Base-by-base conservation (phyloP, 1,140 invertebrate genomes). In the Panonychus citri region DNA sequence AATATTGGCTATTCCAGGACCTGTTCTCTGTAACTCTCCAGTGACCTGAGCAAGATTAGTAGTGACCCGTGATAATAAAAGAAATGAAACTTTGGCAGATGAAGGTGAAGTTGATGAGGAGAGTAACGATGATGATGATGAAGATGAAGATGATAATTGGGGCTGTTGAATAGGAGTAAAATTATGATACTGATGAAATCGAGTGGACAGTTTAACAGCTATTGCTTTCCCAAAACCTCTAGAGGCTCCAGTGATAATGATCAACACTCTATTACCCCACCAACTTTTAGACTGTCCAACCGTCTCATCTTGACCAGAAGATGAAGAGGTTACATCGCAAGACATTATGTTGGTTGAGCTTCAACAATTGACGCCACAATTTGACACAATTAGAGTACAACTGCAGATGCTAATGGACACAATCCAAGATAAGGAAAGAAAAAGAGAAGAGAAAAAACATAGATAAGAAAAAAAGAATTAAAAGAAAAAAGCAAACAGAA, bases 151-250 rank as follows among this genome's bases (percentile, higher is more conserved):
- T n/a, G n/a, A n/a, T n/a, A n/a, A n/a, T n/a, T n/a, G n/a, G n/a
- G n/a, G n/a, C n/a, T 21, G 21, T n/a, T 19, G 5, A 19, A n/a
- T 7, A 21, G 43, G n/a, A n/a, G n/a, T 1, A 10, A 46, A n/a
- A 21, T 46, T 19, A 19, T 7, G 49, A 51, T 17, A 25, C 19
- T 12, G 17, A 19, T 30, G 17, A 19, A 55, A 55, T 25, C 25
- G 34, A 28, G 75, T 72, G 0, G 80, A 70, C 58, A 87, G 73
- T 65, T 80, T 77, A 19, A 78, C 67, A 26, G 83, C 80, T 51
- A 91, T 76, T 60, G 78, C 74, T 59, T 75, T 74, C 13, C 89
- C 89, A 57, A 94, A 85, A 34, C 89, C 89, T 65, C 81, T 77
- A 59, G 83, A 88, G 0, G 86, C 86, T 27, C 89, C 89, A 12